Evolutionary conservation across 2,797 vertebrate genomes (phyloP).

Genomic region (Eospalax fontanierii): DNA sequence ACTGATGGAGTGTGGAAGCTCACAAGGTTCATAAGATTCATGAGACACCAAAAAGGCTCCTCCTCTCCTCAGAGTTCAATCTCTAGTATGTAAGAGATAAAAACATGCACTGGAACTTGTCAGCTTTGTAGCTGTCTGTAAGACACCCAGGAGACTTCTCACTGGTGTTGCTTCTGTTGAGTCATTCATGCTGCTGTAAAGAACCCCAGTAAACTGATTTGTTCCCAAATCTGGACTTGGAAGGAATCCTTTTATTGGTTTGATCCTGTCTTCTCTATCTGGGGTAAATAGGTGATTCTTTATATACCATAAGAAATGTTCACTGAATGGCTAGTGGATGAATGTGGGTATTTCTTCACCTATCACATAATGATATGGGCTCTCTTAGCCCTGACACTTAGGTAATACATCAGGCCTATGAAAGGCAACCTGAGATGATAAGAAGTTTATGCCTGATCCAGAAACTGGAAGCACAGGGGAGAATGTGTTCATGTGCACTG

Average conservation of each 20-base stretch:
- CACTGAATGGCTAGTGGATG: conserved; percentile 24
- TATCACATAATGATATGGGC: neutral
- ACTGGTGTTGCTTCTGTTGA: neutral
- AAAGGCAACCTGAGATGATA: neutral
- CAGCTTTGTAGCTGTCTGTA: neutral
- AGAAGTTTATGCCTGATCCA: neutral
- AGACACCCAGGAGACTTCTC: neutral
- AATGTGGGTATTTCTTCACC: neutral
- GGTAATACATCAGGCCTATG: no score
- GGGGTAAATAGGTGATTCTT: neutral
- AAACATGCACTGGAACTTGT: neutral
- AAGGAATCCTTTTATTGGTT: neutral
- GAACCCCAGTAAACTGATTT: neutral
- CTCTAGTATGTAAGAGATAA: neutral
- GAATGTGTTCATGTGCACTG: neutral
- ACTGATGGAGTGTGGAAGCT: neutral
- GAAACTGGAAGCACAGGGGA: neutral
- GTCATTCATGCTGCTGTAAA: neutral
- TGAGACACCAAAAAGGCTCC: neutral
- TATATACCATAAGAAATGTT: neutral
- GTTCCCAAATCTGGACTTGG: neutral
- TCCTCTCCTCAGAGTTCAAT: neutral
- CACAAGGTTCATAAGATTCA: neutral
- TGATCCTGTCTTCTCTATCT: neutral
- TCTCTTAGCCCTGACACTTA: neutral